phyloP scores from a whole-genome alignment of 2,113 vertebrate genomes.

The Diphyllodes magnificus region DNA sequence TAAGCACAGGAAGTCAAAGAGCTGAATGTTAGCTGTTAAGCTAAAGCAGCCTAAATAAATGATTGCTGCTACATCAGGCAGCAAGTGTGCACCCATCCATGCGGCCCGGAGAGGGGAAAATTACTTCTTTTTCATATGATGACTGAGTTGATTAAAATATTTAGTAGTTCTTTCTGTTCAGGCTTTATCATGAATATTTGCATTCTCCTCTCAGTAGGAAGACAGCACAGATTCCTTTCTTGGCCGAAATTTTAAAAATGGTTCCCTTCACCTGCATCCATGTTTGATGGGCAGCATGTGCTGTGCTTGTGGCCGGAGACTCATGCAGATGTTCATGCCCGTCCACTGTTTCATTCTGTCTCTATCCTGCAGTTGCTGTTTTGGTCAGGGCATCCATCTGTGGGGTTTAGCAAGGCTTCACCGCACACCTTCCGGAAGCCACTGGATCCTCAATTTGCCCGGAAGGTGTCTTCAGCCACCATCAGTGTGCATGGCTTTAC shows the following conservation, averaged over 20 bases:
- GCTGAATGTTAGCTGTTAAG: conserved; percentile 55
- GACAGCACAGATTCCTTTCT: background rate
- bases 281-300: background rate
- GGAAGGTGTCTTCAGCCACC: background rate
- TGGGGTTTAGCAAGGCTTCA: background rate
- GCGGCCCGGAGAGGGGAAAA: conserved; percentile 17
- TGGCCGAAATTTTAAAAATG: background rate
- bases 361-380: background rate
- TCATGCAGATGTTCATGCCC: background rate
- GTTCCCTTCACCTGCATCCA: accelerated
- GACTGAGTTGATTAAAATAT: conserved; percentile 65
- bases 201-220: conserved; percentile 1
- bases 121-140: conserved; percentile 36
- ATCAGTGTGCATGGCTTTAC: background rate
- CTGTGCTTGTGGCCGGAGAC: background rate
- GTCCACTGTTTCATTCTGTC: background rate
- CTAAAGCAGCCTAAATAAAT: conserved; percentile 57
- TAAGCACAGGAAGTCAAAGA: conserved; percentile 39
- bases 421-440: background rate
- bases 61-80: conserved; percentile 47
- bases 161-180: conserved; percentile 18
- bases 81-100: conserved; percentile 48
- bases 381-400: background rate
- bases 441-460: background rate
- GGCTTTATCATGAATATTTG: conserved; percentile 26